Evolutionary conservation across 2,113 vertebrate genomes (phyloP).

Genomic region (Oreochromis niloticus): DNA sequence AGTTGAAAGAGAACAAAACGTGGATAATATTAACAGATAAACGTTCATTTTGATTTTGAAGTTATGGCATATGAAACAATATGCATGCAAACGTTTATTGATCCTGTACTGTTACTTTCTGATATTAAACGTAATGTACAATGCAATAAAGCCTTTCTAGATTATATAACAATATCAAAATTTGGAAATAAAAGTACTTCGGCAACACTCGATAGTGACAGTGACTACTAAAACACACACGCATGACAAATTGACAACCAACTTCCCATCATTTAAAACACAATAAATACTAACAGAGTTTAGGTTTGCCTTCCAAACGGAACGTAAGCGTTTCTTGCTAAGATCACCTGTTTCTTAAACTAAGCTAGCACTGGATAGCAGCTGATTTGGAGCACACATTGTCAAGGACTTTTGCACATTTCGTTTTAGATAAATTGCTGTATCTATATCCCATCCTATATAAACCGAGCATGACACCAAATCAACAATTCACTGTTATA

Average conservation of each 20-base stretch:
- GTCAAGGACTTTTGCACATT: not conserved
- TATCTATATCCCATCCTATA: not conserved
- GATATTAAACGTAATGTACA: not conserved
- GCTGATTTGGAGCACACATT: not conserved
- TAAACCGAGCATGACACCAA: not conserved
- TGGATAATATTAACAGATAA: not conserved
- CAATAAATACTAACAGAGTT: not conserved
- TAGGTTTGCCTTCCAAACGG: not conserved
- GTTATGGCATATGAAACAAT: not conserved
- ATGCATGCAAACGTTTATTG: not conserved
- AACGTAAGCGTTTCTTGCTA: not conserved
- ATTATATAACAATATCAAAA: not conserved
- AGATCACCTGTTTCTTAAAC: not conserved
- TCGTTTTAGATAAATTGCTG: not conserved
- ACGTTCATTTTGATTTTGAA: not conserved
- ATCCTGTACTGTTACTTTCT: not conserved
- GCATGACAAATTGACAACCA: not conserved
- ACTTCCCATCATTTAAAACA: not conserved
- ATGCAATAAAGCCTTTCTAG: not conserved
- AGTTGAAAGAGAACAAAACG: not conserved
- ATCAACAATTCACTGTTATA: not conserved
- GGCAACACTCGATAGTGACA: not conserved
- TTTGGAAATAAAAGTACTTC: not conserved
- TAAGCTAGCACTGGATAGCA: not conserved
- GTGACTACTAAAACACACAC: not conserved